Percentiles rank a stretch among this genome's conserved stretches.
Conservation (phyloP, 2,113 vertebrate species). For the Heterotis niloticus region DNA sequence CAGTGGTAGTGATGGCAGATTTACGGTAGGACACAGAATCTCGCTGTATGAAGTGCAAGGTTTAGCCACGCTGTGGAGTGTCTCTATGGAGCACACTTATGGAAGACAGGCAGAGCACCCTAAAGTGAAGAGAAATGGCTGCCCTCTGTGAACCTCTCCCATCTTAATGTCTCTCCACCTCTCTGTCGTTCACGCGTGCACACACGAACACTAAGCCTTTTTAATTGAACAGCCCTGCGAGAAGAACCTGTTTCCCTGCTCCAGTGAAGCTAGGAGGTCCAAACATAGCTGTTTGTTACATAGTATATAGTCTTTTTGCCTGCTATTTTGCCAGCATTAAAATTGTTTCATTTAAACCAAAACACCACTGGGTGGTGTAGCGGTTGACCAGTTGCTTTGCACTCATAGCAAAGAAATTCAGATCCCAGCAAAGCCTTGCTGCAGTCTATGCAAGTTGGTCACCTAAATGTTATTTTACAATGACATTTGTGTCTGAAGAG, state of each 20-base stretch:
- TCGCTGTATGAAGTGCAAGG: background rate
- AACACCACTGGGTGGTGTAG: no score
- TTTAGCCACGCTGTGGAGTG: background rate
- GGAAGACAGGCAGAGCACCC: background rate
- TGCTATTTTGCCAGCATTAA: background rate
- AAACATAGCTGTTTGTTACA: background rate
- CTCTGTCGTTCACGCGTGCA: slow-evolving; percentile 25
- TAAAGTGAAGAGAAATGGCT: background rate
- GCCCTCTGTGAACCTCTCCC: background rate
- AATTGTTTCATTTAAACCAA: background rate
- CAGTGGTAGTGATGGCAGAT: slow-evolving; percentile 53
- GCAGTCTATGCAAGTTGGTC: no score
- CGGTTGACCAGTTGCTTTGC: background rate
- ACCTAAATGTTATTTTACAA: background rate
- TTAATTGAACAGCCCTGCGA: background rate
- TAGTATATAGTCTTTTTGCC: no score
- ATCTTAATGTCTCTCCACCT: slow-evolving; percentile 18
- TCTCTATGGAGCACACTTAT: background rate
- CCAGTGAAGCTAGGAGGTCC: background rate
- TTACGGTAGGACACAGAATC: slow-evolving; percentile 39
- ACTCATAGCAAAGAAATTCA: background rate
- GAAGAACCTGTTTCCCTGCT: background rate
- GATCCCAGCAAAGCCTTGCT: no score
- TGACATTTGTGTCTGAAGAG: background rate
- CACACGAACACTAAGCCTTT: slow-evolving; percentile 26